Evolutionary conservation across 2,113 vertebrate genomes (phyloP), one percentile per base, ranked within the genome.

Genomic region (Isichthys henryi): DNA sequence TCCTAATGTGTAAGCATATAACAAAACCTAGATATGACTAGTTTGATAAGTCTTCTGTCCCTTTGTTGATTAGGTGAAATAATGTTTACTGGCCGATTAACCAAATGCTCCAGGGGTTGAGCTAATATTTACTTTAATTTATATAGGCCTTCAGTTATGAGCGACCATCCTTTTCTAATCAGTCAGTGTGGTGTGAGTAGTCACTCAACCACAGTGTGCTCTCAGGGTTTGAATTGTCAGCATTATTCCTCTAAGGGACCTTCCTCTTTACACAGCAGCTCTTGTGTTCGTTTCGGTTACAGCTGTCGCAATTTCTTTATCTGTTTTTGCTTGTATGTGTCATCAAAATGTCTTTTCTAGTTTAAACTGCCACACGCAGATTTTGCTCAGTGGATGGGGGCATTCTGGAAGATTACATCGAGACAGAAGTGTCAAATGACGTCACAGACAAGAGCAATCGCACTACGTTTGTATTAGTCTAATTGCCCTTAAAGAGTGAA

Each of bases 91-190:
- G 31, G 49, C 77, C 53, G 48, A 56, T 56, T 56, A 82, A 52
- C 27, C 70, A 17, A 23, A 83, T 1, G 49, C 21, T 39, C 49
- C 8, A 31, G 31, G 39, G 27, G 23, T 43, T n/a, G 49, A 77
- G 66, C 85, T 50, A 89, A 89, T 83, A 50, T 89, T 89, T 83
- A 52, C 48, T 83, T 82, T 39, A 17, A 35, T 83, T 80, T 77
- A 89, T 53, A 66, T 23, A 56, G 31, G 48, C 77, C 74, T 80
- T 89, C 2, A 0, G 11, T 88, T 46, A 17, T 77, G 46, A 46
- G 66, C 19, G 15, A 7, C 46, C 17, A 11, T 46, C 27, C 50
- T 11, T 88, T 88, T 27, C 27, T n/a, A 88, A 88, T 88, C 62
- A 19, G 46, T 48, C 21, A 43, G 88, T 89, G 88, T 56, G 49